Evolutionary conservation across 2,797 vertebrate species (phyloP), one percentile per base, ranked within the genome.

Genomic region (Gymnoscopelus braueri): DNA sequence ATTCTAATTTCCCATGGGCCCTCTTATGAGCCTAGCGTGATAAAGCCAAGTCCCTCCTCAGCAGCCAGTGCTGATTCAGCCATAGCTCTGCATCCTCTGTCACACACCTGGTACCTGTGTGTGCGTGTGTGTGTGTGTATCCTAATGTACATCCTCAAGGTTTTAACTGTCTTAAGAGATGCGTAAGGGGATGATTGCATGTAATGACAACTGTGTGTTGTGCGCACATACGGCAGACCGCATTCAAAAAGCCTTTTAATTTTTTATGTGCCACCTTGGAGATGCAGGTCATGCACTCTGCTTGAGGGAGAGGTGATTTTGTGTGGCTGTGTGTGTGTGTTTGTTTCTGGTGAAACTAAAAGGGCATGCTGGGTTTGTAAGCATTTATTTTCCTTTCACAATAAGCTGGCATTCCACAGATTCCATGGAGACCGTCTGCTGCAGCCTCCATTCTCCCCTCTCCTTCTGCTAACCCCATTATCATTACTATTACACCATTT

Each of bases 261-360:
- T 87, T 91, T 93, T 91, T 88, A 93, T 82, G 74, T 81, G 84
- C 56, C 23, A 66, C 60, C 82, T 85, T 79, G 79, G 72, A 87
- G 70, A 89, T 85, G 75, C 84, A 85, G 88, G 89, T 89, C 87
- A 81, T 85, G 84, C 72, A 80, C 89, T 84, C 68, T 82, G 50
- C 39, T 54, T 51, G 3, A 9, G 50, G 57, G 74, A 67, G 54
- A 39, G 44, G 59, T 29, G 26, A 1, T 29, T 29, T 29, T 29
- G 26, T 29, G 49, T 12, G 49, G 19, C 19, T 54, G 50, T 59
- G n/a, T 65, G 63, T 62, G 26, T 69, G 65, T n/a, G 66, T 68
- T 77, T 76, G 65, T 78, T 55, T 70, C 72, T 39, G 53, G 74
- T 68, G 54, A 5, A 4, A 82, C 67, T 78, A 80, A 87, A 82